Percentiles rank a stretch among this genome's conserved stretches.
Evolutionary conservation across 2,113 vertebrate genomes (phyloP).

Genomic region (Alethe castanea): DNA sequence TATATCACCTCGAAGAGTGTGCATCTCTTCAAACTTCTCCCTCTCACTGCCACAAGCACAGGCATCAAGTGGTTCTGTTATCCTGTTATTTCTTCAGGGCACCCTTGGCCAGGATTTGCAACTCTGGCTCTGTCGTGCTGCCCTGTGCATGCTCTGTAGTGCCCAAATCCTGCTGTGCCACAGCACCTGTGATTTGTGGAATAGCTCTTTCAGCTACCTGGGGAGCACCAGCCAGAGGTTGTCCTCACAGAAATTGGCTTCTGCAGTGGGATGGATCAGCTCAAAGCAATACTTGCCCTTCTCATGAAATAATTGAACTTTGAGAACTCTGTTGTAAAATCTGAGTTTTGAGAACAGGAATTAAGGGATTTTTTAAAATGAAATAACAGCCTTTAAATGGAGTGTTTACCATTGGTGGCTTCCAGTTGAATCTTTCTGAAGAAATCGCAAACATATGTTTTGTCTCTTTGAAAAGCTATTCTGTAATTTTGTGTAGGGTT

Average conservation of each 20-base stretch:
- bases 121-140: background rate
- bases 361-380: background rate
- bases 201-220: background rate
- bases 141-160: background rate
- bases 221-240: background rate
- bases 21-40: background rate
- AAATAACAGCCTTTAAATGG: background rate
- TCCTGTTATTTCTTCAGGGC: background rate
- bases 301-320: background rate
- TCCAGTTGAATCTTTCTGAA: background rate
- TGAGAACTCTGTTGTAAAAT: background rate
- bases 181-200: accelerated
- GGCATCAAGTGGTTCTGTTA: background rate
- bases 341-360: background rate
- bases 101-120: background rate
- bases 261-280: background rate
- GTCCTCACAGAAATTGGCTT: background rate
- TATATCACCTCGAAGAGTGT: accelerated
- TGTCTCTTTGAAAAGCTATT: background rate
- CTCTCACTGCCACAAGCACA: background rate
- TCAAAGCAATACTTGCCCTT: background rate
- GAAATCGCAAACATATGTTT: background rate
- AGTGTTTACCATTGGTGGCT: background rate
- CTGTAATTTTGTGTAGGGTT: background rate
- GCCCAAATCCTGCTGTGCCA: background rate